Evolutionary conservation across 2,113 vertebrate species (phyloP), one percentile per base, ranked within the genome.

Genomic region (Silurus glanis): DNA sequence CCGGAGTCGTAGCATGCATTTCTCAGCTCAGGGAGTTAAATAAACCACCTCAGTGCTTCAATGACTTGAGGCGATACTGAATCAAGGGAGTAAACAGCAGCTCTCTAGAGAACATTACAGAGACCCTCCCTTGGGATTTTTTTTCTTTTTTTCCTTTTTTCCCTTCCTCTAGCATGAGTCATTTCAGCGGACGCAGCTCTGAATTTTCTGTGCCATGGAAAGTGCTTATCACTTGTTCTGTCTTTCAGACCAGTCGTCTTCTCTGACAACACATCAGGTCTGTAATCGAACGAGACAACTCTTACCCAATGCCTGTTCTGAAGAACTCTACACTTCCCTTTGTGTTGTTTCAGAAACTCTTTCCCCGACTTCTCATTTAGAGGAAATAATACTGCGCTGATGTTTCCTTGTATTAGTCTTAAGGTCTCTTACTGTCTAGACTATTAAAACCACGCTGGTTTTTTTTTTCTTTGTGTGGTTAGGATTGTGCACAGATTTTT

Each of bases 81-180:
- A 23, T 9, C 56, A n/a, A 9, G 10, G 49, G 49, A 56, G 67
- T 85, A 66, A 79, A 85, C 75, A 56, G 19, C 25, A 6, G 28
- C 84, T 85, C 61, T 55, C 84, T 16, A 47, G 84, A 85, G n/a
- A 67, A 51, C 75, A n/a, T 79, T 67, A 64, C 59, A 85, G 58
- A 45, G 61, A 8, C 75, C 47, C 6, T 69, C 59, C 75, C 62
- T 55, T 47, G 47, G 49, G 72, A 64, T 19, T 28, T 10, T 64
- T 47, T 23, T 16, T 25, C 56, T 47, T 49, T 9, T 21, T 19
- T 5, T 45, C 16, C 45, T 49, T 17, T 25, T n/a, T 37, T 59
- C 16, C 25, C 25, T 9, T 19, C 17, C 59, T 47, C 58, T 9
- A 59, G n/a, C 13, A 28, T 67, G n/a, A 78, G 72, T 85, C 23